Base-by-base conservation (phyloP, 2,113 vertebrate genomes). In the Conger conger region DNA sequence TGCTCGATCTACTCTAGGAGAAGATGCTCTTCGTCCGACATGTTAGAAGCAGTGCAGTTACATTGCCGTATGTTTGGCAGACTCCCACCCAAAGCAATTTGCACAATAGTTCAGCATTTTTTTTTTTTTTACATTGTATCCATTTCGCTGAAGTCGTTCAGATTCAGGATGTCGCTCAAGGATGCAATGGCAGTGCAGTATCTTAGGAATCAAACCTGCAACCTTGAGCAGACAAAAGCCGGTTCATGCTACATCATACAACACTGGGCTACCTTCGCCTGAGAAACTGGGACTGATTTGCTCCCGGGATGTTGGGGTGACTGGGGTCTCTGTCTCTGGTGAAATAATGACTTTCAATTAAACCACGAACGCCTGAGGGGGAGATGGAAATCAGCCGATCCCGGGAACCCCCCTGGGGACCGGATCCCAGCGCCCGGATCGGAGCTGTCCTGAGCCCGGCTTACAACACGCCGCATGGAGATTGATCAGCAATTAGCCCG, bases 271-370 rank as follows among this genome's bases (percentile, higher is more conserved):
- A 50, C 0, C 45, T 50, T 50, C 11, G 45, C 9, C 45, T 27
- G 30, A n/a, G n/a, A 73, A 33, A 73, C 27, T 73, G n/a, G 1
- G 60, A n/a, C 60, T 68, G 60, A 68, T 68, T 68, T n/a, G 11
- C 60, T n/a, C 60, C 60, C 60, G 5, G 23, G 60, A 27, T 27
- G n/a, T 27, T n/a, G 4, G 20, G 9, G 60, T n/a, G 60, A 68
- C 60, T 68, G 27, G 20, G 20, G 60, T 68, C 27, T 68, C 60
- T 68, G 60, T 68, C 27, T 68, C 23, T 68, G 23, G 60, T n/a
- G n/a, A 68, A 68, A 68, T 68, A 68, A 68, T 68, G 60, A 68
- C 60, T n/a, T 57, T 68, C 60, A 68, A 68, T 68, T 68, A 68
- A n/a, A 68, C 23, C 27, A 73, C 33, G 30, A 73, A 73, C 6